Evolutionary conservation across 2,888 invertebrate genomes (phyloP).

Genomic region (Ochropleura leucogaster): DNA sequence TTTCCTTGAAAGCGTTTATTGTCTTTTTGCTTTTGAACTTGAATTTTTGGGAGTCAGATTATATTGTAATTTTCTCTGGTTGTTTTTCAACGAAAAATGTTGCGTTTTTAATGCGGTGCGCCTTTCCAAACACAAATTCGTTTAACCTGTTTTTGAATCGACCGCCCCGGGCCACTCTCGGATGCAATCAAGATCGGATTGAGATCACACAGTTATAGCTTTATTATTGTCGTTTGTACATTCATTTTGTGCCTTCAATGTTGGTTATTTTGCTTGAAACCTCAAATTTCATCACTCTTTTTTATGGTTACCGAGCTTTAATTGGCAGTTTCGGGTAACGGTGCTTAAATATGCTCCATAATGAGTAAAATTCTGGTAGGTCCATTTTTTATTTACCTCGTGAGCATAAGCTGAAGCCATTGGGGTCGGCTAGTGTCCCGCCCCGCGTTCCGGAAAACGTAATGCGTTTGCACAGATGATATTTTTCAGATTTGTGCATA

Average conservation of each 20-base stretch:
- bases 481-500: slow-evolving; percentile 82
- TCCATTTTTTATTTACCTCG: slow-evolving; percentile 61
- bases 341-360: slow-evolving; percentile 60
- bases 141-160: slow-evolving; percentile 69
- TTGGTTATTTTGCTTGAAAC: slow-evolving; percentile 64
- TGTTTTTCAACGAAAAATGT: slow-evolving; percentile 71
- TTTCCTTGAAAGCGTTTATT: slow-evolving; percentile 78
- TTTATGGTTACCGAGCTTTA: slow-evolving; percentile 62
- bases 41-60: slow-evolving; percentile 73
- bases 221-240: slow-evolving; percentile 68
- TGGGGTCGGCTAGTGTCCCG: slow-evolving; percentile 65
- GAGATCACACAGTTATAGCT: slow-evolving; percentile 73
- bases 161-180: slow-evolving; percentile 67
- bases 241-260: slow-evolving; percentile 57
- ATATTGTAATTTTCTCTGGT: slow-evolving; percentile 74
- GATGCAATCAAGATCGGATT: slow-evolving; percentile 72
- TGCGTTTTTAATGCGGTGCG: slow-evolving; percentile 66
- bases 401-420: slow-evolving; percentile 48
- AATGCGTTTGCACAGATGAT: slow-evolving; percentile 80
- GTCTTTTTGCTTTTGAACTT: slow-evolving; percentile 76
- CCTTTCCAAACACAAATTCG: slow-evolving; percentile 67
- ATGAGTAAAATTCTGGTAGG: slow-evolving; percentile 57
- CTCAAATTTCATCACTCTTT: slow-evolving; percentile 64
- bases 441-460: slow-evolving; percentile 79
- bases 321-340: slow-evolving; percentile 63